Conservation (phyloP, 1,140 invertebrate species). For the Penaeus japonicus region DNA sequence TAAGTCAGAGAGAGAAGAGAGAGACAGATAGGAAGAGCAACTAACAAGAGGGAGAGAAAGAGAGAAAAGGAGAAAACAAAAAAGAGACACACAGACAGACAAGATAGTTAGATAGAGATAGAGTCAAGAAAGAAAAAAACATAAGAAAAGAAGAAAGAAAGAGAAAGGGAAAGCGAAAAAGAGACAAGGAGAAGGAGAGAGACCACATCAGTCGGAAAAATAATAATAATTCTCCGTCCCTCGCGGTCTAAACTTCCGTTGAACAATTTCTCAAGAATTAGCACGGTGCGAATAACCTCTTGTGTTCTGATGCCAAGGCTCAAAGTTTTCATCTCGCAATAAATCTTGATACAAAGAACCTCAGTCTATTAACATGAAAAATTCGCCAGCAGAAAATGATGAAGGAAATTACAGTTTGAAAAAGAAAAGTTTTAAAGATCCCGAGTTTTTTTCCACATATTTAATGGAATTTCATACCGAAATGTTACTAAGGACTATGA, state of each 20-base stretch:
- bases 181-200: not conserved
- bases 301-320: too few relatives aligned
- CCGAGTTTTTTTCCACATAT: not conserved
- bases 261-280: too few relatives aligned
- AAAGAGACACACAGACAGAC: too few relatives aligned
- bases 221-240: not conserved
- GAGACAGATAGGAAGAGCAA: not conserved
- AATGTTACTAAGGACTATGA: too few relatives aligned
- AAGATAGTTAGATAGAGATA: too few relatives aligned
- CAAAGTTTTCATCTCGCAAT: too few relatives aligned
- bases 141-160: not conserved
- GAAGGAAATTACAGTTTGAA: not conserved
- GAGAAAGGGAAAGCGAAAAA: not conserved
- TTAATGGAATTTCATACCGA: too few relatives aligned
- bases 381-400: not conserved
- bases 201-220: not conserved
- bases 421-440: not conserved
- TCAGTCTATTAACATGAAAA: not conserved
- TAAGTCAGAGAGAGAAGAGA: not conserved
- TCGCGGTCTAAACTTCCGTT: not conserved
- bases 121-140: not conserved
- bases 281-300: too few relatives aligned
- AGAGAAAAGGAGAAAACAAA: not conserved
- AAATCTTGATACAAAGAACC: not conserved
- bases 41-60: not conserved